phyloP scores from a whole-genome alignment of 2,888 invertebrate species.

The Agrypnus murinus region DNA sequence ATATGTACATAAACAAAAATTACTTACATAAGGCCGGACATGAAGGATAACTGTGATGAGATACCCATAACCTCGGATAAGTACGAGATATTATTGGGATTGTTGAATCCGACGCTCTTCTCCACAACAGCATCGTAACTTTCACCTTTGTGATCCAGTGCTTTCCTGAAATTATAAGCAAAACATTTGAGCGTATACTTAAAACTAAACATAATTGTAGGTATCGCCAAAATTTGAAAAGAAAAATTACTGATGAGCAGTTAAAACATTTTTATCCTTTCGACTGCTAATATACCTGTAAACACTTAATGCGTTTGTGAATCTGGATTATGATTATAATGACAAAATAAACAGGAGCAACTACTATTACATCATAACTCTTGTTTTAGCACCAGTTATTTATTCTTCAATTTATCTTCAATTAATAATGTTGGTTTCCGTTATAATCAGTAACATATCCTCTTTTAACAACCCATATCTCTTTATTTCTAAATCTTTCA shows the following conservation, averaged over 20 bases:
- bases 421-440: too few relatives aligned
- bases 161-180: constrained; percentile 78
- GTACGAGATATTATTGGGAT: constrained; percentile 91
- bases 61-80: constrained; percentile 85
- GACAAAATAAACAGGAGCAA: too few relatives aligned
- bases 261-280: not conserved
- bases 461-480: too few relatives aligned
- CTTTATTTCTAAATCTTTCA: too few relatives aligned
- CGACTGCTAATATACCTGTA: constrained; percentile 45
- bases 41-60: constrained; percentile 81
- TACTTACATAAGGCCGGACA: constrained; percentile 80
- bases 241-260: constrained; percentile 10
- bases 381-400: too few relatives aligned
- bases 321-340: constrained; percentile 55
- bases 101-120: constrained; percentile 90
- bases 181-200: not conserved
- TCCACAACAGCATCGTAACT: constrained; percentile 87
- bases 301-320: constrained; percentile 52
- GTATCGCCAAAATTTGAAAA: not conserved
- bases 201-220: not conserved
- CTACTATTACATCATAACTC: too few relatives aligned
- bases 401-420: too few relatives aligned
- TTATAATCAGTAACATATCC: too few relatives aligned
- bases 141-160: constrained; percentile 85
- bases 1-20: too few relatives aligned